Evolutionary conservation across 2,113 vertebrate species (phyloP).

Genomic region (Leucosticte australis): DNA sequence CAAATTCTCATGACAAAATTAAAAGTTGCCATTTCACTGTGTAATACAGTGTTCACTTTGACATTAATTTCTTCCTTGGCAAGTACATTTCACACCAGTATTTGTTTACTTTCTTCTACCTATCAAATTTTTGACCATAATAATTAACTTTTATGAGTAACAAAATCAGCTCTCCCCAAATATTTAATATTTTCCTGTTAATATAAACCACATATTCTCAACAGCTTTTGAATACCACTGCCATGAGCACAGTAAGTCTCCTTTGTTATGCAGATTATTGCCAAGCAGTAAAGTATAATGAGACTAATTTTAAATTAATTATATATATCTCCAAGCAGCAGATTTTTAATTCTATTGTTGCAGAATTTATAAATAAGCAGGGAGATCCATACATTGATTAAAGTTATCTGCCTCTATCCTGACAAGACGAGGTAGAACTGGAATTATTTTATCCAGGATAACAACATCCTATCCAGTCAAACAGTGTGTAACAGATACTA

Average conservation of each 20-base stretch:
- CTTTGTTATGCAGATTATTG: not conserved
- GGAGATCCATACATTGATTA: not conserved
- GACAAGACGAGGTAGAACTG: not conserved
- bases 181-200: not conserved
- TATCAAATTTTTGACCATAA: not conserved
- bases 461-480: not conserved
- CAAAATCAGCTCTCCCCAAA: not conserved
- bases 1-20: not conserved
- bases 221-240: not conserved
- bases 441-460: not conserved
- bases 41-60: not conserved
- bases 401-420: not conserved
- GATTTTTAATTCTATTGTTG: conserved; percentile 16
- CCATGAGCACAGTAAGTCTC: not conserved
- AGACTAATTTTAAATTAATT: not conserved
- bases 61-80: not conserved
- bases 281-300: not conserved
- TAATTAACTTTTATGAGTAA: not conserved
- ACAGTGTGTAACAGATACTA: not conserved
- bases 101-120: not conserved
- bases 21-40: not conserved
- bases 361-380: not conserved
- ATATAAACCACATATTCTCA: not conserved
- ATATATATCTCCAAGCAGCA: not conserved
- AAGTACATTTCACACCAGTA: not conserved